phyloP scores from a whole-genome alignment of 2,797 vertebrate genomes.

The Enteromius argenteus region DNA sequence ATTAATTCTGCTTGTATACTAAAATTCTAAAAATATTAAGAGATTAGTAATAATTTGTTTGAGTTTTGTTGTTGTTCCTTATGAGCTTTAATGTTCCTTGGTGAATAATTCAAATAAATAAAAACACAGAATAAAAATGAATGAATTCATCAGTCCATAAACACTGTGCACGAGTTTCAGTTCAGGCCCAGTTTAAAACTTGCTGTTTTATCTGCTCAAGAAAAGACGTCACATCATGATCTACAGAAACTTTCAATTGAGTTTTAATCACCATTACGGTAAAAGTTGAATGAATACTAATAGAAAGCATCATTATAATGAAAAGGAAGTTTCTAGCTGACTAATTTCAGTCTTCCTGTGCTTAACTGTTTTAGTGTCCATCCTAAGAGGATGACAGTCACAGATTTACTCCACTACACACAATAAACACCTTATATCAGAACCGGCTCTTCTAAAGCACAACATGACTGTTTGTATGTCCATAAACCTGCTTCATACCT shows the following conservation, averaged over 20 bases:
- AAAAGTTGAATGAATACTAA: not conserved
- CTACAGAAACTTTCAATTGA: not conserved
- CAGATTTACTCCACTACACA: not conserved
- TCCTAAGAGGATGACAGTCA: constrained; percentile 7
- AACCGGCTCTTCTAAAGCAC: not conserved
- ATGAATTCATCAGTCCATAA: not conserved
- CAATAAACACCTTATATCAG: not conserved
- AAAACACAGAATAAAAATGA: not conserved
- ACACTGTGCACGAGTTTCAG: not conserved
- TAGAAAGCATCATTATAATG: not conserved
- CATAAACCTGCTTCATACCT: constrained; percentile 14
- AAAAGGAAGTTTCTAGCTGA: not conserved
- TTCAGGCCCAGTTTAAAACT: not conserved
- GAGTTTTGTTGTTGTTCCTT: not conserved
- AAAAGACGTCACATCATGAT: not conserved
- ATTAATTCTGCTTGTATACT: not conserved
- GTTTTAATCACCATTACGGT: not conserved
- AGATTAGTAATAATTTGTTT: not conserved
- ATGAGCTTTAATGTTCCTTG: no score
- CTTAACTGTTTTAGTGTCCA: not conserved
- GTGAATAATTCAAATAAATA: not conserved
- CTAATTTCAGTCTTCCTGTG: not conserved
- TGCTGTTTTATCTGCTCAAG: not conserved
- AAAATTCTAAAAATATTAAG: not conserved
- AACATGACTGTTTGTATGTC: not conserved